A percentile compares a stretch with the other conserved stretches of the same genome.
Conservation (phyloP, 2,888 invertebrate species). For the Cerastoderma edule region DNA sequence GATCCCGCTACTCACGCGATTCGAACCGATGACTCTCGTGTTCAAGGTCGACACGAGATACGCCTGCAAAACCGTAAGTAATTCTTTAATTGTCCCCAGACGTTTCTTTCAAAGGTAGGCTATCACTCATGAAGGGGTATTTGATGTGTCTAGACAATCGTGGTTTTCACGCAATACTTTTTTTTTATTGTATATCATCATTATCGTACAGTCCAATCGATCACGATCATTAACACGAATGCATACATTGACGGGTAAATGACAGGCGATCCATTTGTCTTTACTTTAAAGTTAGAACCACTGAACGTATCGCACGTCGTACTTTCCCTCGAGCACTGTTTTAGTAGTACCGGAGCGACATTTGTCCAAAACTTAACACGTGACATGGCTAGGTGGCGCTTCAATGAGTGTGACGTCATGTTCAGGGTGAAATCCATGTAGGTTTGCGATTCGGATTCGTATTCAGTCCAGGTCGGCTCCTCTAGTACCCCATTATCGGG, state of each 20-base stretch:
- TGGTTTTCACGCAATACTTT: too few species aligned
- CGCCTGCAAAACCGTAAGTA: too few species aligned
- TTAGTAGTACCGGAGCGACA: slow-evolving; percentile 29
- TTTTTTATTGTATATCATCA: neutral
- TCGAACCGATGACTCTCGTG: too few species aligned
- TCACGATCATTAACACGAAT: too few species aligned
- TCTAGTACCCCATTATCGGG: neutral
- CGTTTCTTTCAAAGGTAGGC: too few species aligned
- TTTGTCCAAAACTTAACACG: slow-evolving; percentile 43
- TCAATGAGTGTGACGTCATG: slow-evolving; percentile 39
- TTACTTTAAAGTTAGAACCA: neutral
- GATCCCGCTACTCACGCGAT: too few species aligned
- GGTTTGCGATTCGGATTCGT: slow-evolving; percentile 16
- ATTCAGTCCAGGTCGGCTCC: slow-evolving; percentile 31
- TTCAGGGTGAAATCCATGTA: slow-evolving; percentile 38
- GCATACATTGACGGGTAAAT: too few species aligned
- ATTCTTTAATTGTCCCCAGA: too few species aligned
- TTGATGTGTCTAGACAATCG: too few species aligned
- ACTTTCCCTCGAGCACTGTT: slow-evolving; percentile 4
- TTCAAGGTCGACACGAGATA: too few species aligned
- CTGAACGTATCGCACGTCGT: neutral
- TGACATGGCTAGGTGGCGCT: slow-evolving; percentile 29
- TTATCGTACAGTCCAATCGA: neutral
- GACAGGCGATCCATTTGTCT: neutral
- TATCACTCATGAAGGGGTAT: too few species aligned